Conservation (phyloP, 2,113 vertebrate genomes). For the Romanogobio albipinnatus region DNA sequence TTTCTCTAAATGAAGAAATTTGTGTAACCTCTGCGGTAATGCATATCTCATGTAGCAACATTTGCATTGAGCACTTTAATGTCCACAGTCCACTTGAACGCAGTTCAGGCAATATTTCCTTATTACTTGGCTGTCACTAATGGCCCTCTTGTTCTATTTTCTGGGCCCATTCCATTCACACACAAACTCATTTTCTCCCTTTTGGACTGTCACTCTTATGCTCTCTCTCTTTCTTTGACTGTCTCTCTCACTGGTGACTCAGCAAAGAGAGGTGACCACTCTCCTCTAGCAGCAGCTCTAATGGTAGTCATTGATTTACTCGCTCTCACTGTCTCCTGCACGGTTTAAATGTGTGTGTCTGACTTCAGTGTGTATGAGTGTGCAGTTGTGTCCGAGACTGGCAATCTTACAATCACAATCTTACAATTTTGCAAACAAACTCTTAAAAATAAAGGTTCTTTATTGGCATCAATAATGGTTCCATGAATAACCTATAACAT, state of each 20-base stretch:
- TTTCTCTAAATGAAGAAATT: background rate
- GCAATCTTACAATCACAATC: background rate
- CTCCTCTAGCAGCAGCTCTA: constrained; percentile 22
- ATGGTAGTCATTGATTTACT: constrained; percentile 37
- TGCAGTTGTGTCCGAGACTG: background rate
- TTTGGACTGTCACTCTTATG: background rate
- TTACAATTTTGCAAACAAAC: background rate
- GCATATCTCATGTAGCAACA: constrained; percentile 6
- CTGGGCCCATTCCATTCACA: constrained; percentile 9
- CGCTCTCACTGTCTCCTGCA: constrained; percentile 20
- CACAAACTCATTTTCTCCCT: background rate
- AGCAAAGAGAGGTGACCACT: constrained; percentile 31
- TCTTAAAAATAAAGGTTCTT: too few species aligned
- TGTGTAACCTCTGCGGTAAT: background rate
- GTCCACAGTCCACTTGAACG: constrained; percentile 11
- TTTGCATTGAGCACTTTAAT: constrained; percentile 31
- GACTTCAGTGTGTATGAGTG: background rate
- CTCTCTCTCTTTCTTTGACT: background rate
- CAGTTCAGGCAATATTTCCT: constrained; percentile 20
- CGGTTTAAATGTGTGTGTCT: background rate
- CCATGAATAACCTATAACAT: too few species aligned
- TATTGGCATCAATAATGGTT: too few species aligned
- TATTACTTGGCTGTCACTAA: constrained; percentile 16
- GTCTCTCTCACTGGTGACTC: constrained; percentile 43
- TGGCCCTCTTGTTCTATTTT: constrained; percentile 34